Base-by-base conservation (phyloP, 2,113 vertebrate genomes). In the Microtus montanus region DNA sequence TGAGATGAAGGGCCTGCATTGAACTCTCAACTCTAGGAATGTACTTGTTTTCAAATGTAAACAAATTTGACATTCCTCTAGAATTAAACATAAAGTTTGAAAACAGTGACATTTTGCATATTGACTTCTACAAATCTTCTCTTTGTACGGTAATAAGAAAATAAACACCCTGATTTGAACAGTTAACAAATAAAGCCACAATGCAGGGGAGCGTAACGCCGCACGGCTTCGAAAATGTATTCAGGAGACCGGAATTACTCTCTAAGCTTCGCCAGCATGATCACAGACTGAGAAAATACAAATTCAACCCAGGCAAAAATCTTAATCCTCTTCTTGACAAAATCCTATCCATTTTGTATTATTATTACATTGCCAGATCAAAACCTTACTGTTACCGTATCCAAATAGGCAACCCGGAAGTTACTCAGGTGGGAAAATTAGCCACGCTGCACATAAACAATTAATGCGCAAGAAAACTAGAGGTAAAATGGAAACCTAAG, bases 211-310 rank as follows among this genome's bases (percentile, higher is more conserved):
- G 41, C 92, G 86, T 93, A 88, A 88, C 13, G 24, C 22, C 33
- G 3, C 71, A 79, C 2, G 17, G 22, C 33, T 75, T 88, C 61
- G 90, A 74, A 78, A 91, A 97, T 78, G 82, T 70, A 97, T 83
- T 95, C 49, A 85, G 73, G 35, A 96, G 44, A 35, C 79, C 92
- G 41, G 68, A 94, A 95, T 92, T 94, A 88, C 89, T 94, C 94
- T 93, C 95, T 63, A 92, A 96, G 80, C 80, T 94, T 94, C 74
- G 68, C 58, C 79, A 80, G 77, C 90, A 92, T 33, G 74, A 92
- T 92, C 93, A 96, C 84, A 92, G 91, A 95, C 92, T 96, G 91
- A 96, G 83, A 95, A 97, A 97, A 97, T 93, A 94, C 88, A 92
- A 94, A 77, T 96, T 96, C 95, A 54, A 92, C 52, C 71, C 82